Evolutionary conservation across 2,113 vertebrate genomes (phyloP), one percentile per base, ranked within the genome.

Genomic region (Plectropomus leopardus): DNA sequence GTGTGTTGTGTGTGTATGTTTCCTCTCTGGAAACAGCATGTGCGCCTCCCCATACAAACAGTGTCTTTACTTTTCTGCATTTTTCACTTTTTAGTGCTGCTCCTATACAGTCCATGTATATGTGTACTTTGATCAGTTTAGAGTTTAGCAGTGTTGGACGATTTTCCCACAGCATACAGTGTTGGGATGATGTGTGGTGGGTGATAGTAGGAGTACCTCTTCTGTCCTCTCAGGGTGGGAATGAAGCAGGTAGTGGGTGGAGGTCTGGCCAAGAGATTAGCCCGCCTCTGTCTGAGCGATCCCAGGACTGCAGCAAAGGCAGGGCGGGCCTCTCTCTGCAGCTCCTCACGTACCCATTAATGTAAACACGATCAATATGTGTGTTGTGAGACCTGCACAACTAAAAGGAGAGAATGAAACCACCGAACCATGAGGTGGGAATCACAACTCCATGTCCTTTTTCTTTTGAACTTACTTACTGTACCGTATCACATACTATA

Each of bases 121-220:
- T 64, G 63, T 50, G 11, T 40, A 7, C 42, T 65, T 64, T 48
- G 74, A 68, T 53, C 26, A 9, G 5, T 66, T 8, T 1, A 30
- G 40, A 16, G 23, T 14, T 57, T 66, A 23, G 7, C 16, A 30
- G n/a, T 21, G 36, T 21, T 8, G 0, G 55, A 54, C 13, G 57
- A 51, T 93, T 93, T 97, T 96, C 96, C 95, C 96, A 96, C 96
- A 94, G 89, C 87, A 90, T 94, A 34, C 89, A 88, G 83, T 93
- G 83, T 89, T 58, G 44, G 86, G 85, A 89, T 74, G 68, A 75
- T 40, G 78, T 85, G 83, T 34, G 84, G 93, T 82, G 92, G 95
- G 95, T 96, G 95, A 26, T 48, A 36, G 79, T 23, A 54, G 76
- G 80, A 76, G 70, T 80, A 54, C 85, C 91, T 92, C 90, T 87